Conservation (phyloP, 2,888 invertebrate species). For the Thymelicus sylvestris region DNA sequence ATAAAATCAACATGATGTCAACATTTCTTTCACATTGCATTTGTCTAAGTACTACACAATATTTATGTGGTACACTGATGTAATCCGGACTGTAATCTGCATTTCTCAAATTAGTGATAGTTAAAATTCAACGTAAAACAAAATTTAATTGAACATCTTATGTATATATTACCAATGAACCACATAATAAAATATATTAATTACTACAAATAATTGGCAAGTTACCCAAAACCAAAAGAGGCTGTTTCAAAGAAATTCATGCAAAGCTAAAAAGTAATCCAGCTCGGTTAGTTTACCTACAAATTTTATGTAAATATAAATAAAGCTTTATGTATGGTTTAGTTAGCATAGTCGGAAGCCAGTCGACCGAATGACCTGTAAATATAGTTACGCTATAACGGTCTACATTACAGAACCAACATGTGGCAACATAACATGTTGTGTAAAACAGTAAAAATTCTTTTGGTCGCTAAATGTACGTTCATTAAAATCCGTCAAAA, state of each 20-base stretch:
- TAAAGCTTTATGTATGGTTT: background rate
- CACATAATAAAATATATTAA: background rate
- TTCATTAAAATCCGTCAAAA: background rate
- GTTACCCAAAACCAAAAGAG: slow-evolving; percentile 75
- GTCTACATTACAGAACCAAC: slow-evolving; percentile 7
- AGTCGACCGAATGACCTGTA: slow-evolving; percentile 28
- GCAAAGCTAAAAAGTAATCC: slow-evolving; percentile 62
- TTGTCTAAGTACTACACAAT: background rate
- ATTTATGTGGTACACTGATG: background rate
- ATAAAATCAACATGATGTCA: background rate
- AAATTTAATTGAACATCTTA: too few species aligned
- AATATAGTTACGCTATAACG: slow-evolving; percentile 17
- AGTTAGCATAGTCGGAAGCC: slow-evolving; percentile 5
- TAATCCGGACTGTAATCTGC: background rate
- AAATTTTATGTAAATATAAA: slow-evolving; percentile 14
- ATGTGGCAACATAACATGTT: background rate
- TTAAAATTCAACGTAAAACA: background rate
- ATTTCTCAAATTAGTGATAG: background rate
- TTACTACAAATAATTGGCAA: slow-evolving; percentile 43
- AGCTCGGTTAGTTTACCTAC: slow-evolving; percentile 39
- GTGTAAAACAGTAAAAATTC: slow-evolving; percentile 1
- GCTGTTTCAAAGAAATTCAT: slow-evolving; percentile 80
- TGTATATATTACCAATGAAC: background rate
- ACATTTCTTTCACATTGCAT: slow-evolving; percentile 18
- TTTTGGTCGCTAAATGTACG: background rate